Conservation (phyloP, 2,888 invertebrate species). For the Xylocampa areola region DNA sequence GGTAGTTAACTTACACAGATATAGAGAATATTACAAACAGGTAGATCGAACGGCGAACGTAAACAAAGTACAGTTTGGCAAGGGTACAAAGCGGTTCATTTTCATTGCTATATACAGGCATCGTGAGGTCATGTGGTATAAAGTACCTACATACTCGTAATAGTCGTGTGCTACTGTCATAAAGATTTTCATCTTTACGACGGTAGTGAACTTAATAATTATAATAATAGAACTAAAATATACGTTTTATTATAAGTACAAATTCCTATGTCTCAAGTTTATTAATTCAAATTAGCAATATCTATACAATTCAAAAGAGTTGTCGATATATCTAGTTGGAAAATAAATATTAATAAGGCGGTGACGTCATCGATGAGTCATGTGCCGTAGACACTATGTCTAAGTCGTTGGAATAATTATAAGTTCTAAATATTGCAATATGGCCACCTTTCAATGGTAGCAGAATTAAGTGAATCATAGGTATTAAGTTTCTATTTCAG, state of each 20-base stretch:
- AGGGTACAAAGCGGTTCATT: constrained; percentile 31
- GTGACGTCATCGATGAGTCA: constrained; percentile 61
- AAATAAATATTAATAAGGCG: constrained; percentile 41
- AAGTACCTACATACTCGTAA: too few relatives aligned
- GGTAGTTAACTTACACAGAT: constrained; percentile 1
- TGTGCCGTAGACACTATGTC: constrained; percentile 51
- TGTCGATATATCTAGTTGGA: constrained; percentile 20
- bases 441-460: constrained; percentile 14
- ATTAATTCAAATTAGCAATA: constrained; percentile 44
- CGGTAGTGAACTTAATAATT: constrained; percentile 26
- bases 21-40: constrained; percentile 11
- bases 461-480: constrained; percentile 35
- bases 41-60: constrained; percentile 11
- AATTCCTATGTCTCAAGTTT: constrained; percentile 25
- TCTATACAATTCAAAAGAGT: constrained; percentile 22
- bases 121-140: constrained; percentile 41
- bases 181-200: constrained; percentile 49
- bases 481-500: constrained; percentile 34
- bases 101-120: constrained; percentile 17
- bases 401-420: constrained; percentile 44
- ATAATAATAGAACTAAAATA: constrained; percentile 33
- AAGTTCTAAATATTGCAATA: constrained; percentile 25
- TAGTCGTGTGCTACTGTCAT: constrained; percentile 40
- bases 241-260: constrained; percentile 38
- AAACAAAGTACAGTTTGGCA: background rate